phyloP scores from a whole-genome alignment of 2,113 vertebrate genomes.

The Numida meleagris region DNA sequence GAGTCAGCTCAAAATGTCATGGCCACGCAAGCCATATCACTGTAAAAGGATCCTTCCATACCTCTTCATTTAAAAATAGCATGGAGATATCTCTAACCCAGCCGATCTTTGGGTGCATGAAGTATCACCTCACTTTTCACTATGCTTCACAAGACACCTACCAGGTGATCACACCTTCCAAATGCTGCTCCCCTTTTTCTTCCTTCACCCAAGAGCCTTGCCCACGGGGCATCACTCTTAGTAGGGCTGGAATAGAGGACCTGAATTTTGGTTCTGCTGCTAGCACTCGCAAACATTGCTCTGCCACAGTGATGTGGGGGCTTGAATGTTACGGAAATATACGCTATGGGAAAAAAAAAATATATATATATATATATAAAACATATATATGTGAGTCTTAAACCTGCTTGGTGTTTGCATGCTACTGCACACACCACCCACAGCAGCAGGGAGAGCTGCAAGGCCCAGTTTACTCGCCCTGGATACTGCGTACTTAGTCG shows the following conservation, averaged over 20 bases:
- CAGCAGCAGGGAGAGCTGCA: not conserved
- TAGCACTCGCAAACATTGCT: accelerated
- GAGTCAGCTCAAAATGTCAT: not conserved
- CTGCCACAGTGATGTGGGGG: not conserved
- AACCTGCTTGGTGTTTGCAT: accelerated
- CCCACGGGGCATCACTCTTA: accelerated
- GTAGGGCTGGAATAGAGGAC: accelerated
- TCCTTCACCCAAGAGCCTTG: accelerated
- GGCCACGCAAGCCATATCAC: not conserved
- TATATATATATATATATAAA: too few relatives aligned
- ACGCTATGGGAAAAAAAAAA: not conserved
- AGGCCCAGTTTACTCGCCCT: not conserved
- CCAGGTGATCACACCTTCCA: not conserved
- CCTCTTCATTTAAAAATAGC: slow-evolving; percentile 14
- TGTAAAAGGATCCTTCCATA: not conserved
- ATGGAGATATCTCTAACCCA: not conserved
- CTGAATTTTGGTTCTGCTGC: accelerated
- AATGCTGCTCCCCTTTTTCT: not conserved
- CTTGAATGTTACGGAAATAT: not conserved
- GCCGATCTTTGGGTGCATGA: not conserved
- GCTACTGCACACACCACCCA: accelerated
- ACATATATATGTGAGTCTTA: not conserved
- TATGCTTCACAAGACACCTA: not conserved
- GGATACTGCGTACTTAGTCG: not conserved
- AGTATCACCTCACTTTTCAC: not conserved